Evolutionary conservation across 2,888 invertebrate genomes (phyloP), one percentile per base, ranked within the genome.

Genomic region (Pristionchus entomophagus): DNA sequence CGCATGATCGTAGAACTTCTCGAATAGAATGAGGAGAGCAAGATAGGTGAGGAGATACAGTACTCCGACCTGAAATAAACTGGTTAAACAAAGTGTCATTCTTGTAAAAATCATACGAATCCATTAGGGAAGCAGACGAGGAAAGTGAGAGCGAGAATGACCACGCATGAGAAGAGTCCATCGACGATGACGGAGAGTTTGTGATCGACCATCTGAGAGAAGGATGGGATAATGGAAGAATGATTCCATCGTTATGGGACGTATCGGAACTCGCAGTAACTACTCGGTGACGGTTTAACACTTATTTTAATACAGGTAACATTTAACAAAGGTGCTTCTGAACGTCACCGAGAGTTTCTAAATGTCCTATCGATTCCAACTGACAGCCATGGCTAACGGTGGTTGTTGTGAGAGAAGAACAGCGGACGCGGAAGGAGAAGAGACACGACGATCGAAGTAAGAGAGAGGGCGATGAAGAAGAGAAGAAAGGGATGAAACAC

Each of bases 401-500:
- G 69, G n/a, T 38, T 69, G 69, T 69, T 69, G 69, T 22, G 69
- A 69, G n/a, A 69, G 69, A 69, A 69, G 69, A 22, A 69, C 22
- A 19, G 69, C 35, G 38, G 22, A 69, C 0, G 69, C 2, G 29
- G 69, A 29, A n/a, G 69, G 41, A 5, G 69, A 69, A 41, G 69
- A 69, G 14, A 19, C 19, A 17, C 10, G 14, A 22, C 69, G 38
- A 69, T 69, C 69, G 69, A 69, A 69, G 32, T 69, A 69, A 2
- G 69, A 35, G 2, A 69, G 35, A 8, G 69, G 69, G 38, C 69
- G 69, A 69, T 69, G 35, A n/a, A 69, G 69, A 69, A 69, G 69
- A 38, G 69, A 69, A 14, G 14, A 19, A 38, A 69, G 38, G 6
- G 38, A 4, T 4, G 69, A 69, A 0, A 69, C 69, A 19, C 69